Conservation (phyloP, 2,113 vertebrate species). For the Neogale vison region DNA sequence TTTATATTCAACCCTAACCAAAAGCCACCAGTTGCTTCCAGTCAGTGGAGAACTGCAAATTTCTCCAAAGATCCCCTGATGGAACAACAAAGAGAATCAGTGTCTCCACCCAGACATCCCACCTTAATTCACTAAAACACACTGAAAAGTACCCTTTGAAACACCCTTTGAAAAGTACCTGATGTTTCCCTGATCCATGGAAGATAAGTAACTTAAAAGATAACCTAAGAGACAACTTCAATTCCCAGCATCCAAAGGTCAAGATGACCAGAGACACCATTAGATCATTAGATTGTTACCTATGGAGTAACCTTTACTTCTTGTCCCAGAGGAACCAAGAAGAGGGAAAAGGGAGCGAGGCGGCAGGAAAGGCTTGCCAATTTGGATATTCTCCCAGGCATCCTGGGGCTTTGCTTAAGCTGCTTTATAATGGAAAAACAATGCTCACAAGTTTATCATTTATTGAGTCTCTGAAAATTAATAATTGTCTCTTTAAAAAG, state of each 20-base stretch:
- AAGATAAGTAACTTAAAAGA: conserved; percentile 32
- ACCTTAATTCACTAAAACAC: neutral
- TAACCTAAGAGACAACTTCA: neutral
- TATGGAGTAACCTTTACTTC: neutral
- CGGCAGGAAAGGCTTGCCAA: neutral
- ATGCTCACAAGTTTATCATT: neutral
- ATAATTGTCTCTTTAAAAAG: neutral
- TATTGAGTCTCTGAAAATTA: neutral
- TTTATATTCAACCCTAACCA: neutral
- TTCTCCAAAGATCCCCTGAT: neutral
- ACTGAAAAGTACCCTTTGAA: too few relatives aligned
- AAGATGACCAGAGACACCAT: neutral
- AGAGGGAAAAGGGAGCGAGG: neutral
- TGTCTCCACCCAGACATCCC: neutral
- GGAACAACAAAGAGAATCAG: neutral
- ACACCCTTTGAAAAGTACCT: neutral
- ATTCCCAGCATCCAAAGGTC: neutral
- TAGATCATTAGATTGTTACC: neutral
- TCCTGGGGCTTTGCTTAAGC: neutral
- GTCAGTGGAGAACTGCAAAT: neutral
- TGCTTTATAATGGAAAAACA: neutral
- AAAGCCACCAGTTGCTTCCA: neutral
- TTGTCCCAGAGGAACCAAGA: neutral
- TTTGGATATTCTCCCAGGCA: neutral
- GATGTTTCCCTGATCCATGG: neutral